These are phyloP conservation scores for Helicoverpa zea DNA, from an alignment of 1,140 invertebrate genomes.

Conservation along the genomic window DNA sequence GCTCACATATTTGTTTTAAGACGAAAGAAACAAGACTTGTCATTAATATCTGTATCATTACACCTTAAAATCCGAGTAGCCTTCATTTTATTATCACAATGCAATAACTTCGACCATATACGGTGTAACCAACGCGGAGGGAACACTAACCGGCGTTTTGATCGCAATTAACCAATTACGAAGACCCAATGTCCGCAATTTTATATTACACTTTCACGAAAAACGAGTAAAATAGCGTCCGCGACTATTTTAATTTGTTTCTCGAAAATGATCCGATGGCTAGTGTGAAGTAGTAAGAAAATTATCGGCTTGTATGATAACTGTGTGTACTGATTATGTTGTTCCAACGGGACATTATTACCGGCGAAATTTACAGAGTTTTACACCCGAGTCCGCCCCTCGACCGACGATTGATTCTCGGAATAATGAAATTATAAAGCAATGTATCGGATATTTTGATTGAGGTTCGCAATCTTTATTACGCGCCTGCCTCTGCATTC, in stretches of 20 bases:
- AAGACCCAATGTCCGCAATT: constrained; percentile 20
- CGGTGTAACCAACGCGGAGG: not conserved
- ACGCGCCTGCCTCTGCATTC: constrained; percentile 22
- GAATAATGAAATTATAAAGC: constrained; percentile 69
- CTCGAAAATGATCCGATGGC: constrained; percentile 56
- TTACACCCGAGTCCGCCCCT: constrained; percentile 58
- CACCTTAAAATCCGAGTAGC: not conserved
- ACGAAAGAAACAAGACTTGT: not conserved
- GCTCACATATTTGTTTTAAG: constrained; percentile 36
- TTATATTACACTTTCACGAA: constrained; percentile 39
- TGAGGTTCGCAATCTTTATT: constrained; percentile 44
- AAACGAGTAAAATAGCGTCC: constrained; percentile 21
- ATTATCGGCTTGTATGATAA: constrained; percentile 53
- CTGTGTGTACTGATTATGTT: constrained; percentile 54
- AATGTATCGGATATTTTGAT: constrained; percentile 55
- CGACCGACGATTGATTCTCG: constrained; percentile 66
- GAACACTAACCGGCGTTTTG: constrained; percentile 16
- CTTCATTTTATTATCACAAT: constrained; percentile 15
- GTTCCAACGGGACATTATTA: constrained; percentile 66
- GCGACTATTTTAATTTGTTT: constrained; percentile 56
- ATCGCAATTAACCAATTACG: constrained; percentile 52
- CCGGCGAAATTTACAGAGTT: constrained; percentile 58
- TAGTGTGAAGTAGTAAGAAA: constrained; percentile 64
- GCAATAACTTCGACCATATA: constrained; percentile 46
- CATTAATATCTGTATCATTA: constrained; percentile 33